Evolutionary conservation across 2,888 invertebrate species (phyloP).

Genomic region (Chloroclysta siterata): DNA sequence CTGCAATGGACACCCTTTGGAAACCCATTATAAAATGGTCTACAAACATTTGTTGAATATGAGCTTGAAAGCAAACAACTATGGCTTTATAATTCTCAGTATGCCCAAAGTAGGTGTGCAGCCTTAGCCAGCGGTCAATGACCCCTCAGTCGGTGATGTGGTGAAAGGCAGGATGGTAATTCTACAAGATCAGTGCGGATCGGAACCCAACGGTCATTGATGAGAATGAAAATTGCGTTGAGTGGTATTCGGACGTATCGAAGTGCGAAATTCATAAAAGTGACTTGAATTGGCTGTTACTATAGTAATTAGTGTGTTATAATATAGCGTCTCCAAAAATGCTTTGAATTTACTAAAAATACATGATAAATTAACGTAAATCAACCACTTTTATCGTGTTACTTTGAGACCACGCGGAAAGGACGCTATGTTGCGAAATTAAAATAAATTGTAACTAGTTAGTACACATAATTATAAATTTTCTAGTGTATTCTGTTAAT

Average conservation of each 20-base stretch:
- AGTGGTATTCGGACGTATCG: conserved; percentile 10
- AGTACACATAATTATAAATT: conserved; percentile 52
- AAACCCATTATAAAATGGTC: no score
- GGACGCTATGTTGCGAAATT: conserved; percentile 55
- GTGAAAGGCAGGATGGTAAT: neutral
- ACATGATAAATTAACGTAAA: neutral
- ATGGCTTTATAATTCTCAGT: no score
- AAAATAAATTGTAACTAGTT: conserved; percentile 56
- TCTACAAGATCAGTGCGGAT: conserved; percentile 9
- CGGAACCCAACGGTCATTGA: conserved; percentile 10
- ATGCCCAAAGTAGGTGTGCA: neutral
- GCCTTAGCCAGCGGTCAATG: neutral
- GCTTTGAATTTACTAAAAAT: conserved; percentile 25
- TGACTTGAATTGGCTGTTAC: conserved; percentile 34
- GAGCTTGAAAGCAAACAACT: neutral
- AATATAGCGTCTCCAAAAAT: conserved; percentile 15
- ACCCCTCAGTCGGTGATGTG: neutral
- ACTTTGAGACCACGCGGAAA: conserved; percentile 49
- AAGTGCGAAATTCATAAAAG: conserved; percentile 29
- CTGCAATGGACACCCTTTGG: neutral
- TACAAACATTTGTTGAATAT: neutral
- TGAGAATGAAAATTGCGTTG: neutral
- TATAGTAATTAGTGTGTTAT: conserved; percentile 21
- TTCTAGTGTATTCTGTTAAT: conserved; percentile 39
- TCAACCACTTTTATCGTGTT: conserved; percentile 39